These are phyloP conservation scores for Zoanthus sansibaricus DNA, from an alignment of 92 coral and sea anemone genomes.

Conservation along the genomic window DNA sequence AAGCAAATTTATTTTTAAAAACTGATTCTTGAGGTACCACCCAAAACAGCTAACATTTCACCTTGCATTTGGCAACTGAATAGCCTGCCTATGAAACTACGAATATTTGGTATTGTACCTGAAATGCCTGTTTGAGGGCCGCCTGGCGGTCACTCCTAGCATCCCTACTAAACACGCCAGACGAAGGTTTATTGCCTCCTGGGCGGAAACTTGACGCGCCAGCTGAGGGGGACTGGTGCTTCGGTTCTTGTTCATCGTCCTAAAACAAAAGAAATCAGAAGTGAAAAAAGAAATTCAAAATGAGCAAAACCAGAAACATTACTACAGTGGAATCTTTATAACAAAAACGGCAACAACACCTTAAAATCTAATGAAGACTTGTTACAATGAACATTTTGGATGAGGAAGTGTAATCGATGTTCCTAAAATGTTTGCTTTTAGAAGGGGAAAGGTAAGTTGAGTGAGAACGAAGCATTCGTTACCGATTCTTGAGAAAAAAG, in stretches of 20 bases:
- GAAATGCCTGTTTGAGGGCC: conserved; percentile 91
- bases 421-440: too few species aligned
- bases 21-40: background rate
- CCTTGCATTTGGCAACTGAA: background rate
- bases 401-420: too few species aligned
- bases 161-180: conserved; percentile 77
- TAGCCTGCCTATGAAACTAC: background rate
- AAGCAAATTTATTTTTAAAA: too few species aligned
- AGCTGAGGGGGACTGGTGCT: conserved; percentile 34
- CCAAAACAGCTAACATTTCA: background rate
- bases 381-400: too few species aligned
- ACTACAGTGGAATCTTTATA: background rate
- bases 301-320: background rate
- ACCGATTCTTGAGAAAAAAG: too few species aligned
- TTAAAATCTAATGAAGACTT: background rate
- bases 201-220: conserved; percentile 26
- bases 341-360: background rate
- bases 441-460: too few species aligned
- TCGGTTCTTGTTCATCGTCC: conserved; percentile 32
- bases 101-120: conserved; percentile 49
- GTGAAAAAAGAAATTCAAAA: background rate
- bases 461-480: too few species aligned
- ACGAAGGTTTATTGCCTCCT: conserved; percentile 40
- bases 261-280: background rate
- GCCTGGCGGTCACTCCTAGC: conserved; percentile 86